Evolutionary conservation across 23 tunicate species (phyloP), one percentile per base, ranked within the genome.

Genomic region (Ascidia mentula): DNA sequence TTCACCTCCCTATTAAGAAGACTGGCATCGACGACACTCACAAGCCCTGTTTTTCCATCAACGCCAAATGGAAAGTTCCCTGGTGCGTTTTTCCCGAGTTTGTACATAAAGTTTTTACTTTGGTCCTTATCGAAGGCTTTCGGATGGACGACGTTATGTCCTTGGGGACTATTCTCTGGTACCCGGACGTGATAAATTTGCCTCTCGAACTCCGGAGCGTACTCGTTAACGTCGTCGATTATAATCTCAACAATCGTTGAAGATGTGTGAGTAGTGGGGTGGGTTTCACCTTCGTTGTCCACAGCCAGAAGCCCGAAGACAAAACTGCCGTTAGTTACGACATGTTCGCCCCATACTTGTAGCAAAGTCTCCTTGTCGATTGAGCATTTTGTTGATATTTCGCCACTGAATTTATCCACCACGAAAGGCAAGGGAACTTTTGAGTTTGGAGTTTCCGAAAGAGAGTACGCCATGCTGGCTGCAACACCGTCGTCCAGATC

Each of bases 401-500:
- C 80, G 30, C 97, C 97, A 13, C 75, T 77, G 9, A 39, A 70
- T 72, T 33, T 61, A 60, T 86, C 81, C 2, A 81, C 45, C 35
- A 77, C 74, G 72, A 91, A 91, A 18, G 89, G 85, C 46, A 75
- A 45, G 0, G 82, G 61, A 3, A 31, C 39, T 32, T 73, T 73
- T 22, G 28, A 26, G 34, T 1, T 1, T 12, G 38, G 26, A 34
- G 34, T 9, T 4, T 28, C 5, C 26, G 53, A 12, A 46, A 45
- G 7, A 3, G 17, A 33, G 70, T 87, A 87, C 22, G 65, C 76
- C 22, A 81, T 31, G 40, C 79, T 60, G 8, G 80, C 76, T 72
- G 70, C 42, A 31, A 81, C 82, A 2, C 87, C 97, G 32, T 30
- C 60, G 75, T 91, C 97, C 15, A 18, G 18, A 34, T 91, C 97